phyloP scores from a whole-genome alignment of 2,797 vertebrate genomes.

The Pelodytes ibericus region DNA sequence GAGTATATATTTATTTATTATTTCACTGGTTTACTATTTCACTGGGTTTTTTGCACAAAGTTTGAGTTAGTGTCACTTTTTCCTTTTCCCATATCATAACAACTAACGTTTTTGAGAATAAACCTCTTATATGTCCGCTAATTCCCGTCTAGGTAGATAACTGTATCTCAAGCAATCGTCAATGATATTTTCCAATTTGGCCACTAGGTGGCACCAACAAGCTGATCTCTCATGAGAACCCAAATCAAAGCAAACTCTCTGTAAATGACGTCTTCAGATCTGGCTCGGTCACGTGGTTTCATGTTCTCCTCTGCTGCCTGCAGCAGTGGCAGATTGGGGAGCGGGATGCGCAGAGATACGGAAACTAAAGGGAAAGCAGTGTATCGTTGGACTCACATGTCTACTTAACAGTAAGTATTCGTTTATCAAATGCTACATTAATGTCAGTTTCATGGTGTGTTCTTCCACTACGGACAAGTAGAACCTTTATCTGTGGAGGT shows the following conservation, averaged over 20 bases:
- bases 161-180: too few species aligned
- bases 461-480: background rate
- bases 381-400: background rate
- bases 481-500: background rate
- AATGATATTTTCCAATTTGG: background rate
- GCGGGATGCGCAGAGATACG: slow-evolving; percentile 12
- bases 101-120: too few species aligned
- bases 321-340: slow-evolving; percentile 25
- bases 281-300: slow-evolving; percentile 30
- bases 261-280: slow-evolving; percentile 39
- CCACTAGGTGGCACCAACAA: slow-evolving; percentile 27
- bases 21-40: too few species aligned
- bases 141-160: too few species aligned
- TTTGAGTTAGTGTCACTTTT: too few species aligned
- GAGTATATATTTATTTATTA: too few species aligned
- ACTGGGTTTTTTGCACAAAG: too few species aligned
- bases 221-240: background rate
- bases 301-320: slow-evolving; percentile 36
- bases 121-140: too few species aligned
- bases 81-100: too few species aligned
- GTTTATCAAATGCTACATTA: background rate
- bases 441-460: background rate
- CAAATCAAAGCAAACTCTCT: background rate
- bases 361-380: slow-evolving; percentile 20
- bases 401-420: slow-evolving; percentile 2